Evolutionary conservation across 2,888 invertebrate genomes (phyloP).

Genomic region (Melitaea athalia): DNA sequence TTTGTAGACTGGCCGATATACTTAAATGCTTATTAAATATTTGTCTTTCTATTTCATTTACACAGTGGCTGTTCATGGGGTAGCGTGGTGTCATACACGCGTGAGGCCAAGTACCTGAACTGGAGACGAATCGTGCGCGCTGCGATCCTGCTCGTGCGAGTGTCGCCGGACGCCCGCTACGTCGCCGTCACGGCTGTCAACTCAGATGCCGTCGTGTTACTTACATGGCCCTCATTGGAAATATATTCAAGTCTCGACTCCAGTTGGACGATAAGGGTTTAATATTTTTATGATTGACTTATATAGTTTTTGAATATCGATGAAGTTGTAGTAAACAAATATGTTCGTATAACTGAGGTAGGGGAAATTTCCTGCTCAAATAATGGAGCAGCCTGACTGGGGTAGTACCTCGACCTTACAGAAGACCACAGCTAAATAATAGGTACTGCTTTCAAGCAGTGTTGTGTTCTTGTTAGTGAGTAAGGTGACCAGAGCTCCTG

Average conservation of each 20-base stretch:
- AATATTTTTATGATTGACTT: background rate
- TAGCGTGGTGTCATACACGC: slow-evolving; percentile 49
- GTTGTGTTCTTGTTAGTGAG: too few relatives aligned
- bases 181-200: slow-evolving; percentile 55
- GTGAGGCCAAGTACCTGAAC: slow-evolving; percentile 43
- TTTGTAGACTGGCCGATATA: too few relatives aligned
- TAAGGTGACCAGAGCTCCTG: too few relatives aligned
- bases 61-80: slow-evolving; percentile 68
- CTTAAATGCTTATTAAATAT: background rate
- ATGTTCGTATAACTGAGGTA: too few relatives aligned
- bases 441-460: too few relatives aligned
- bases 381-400: too few relatives aligned
- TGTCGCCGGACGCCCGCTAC: slow-evolving; percentile 69
- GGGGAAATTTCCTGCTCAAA: too few relatives aligned
- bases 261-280: slow-evolving; percentile 60
- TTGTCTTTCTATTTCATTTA: background rate
- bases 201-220: slow-evolving; percentile 49
- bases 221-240: slow-evolving; percentile 61
- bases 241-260: slow-evolving; percentile 48
- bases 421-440: too few relatives aligned
- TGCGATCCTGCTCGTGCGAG: slow-evolving; percentile 51
- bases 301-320: background rate
- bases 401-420: too few relatives aligned
- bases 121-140: slow-evolving; percentile 38
- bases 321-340: too few relatives aligned